These are phyloP conservation scores for Malacosoma neustria DNA, from an alignment of 2,888 invertebrate genomes.

Conservation along the genomic window DNA sequence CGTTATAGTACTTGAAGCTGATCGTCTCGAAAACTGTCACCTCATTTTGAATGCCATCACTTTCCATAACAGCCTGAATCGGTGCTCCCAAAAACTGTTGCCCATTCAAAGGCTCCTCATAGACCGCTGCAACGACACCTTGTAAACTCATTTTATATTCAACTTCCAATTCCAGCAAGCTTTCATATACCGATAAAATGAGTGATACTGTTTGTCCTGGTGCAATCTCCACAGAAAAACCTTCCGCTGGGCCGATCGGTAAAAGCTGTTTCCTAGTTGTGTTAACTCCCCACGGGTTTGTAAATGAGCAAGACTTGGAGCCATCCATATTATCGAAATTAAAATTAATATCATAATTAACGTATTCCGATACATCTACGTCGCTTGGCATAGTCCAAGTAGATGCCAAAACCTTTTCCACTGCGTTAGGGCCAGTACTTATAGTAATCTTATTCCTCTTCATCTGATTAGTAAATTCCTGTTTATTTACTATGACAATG, in stretches of 20 bases:
- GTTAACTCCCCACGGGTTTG: slow-evolving; percentile 38
- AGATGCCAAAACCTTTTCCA: slow-evolving; percentile 45
- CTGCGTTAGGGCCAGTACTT: slow-evolving; percentile 44
- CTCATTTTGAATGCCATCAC: slow-evolving; percentile 35
- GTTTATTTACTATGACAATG: slow-evolving; percentile 31
- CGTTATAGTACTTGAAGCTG: not conserved
- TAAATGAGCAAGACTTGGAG: slow-evolving; percentile 31
- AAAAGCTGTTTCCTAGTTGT: slow-evolving; percentile 40
- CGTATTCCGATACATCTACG: slow-evolving; percentile 36
- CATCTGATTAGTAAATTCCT: slow-evolving; percentile 44
- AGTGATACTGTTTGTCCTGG: slow-evolving; percentile 46
- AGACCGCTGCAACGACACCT: slow-evolving; percentile 42
- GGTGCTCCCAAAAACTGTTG: slow-evolving; percentile 51
- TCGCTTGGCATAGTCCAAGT: slow-evolving; percentile 31
- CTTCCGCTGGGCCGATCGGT: slow-evolving; percentile 40
- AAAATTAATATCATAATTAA: slow-evolving; percentile 44
- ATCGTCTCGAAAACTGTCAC: slow-evolving; percentile 10
- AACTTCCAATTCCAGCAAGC: slow-evolving; percentile 40
- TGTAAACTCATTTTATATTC: slow-evolving; percentile 31
- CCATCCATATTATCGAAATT: slow-evolving; percentile 36
- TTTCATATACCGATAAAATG: slow-evolving; percentile 37
- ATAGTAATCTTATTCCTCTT: slow-evolving; percentile 41
- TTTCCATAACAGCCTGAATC: slow-evolving; percentile 39
- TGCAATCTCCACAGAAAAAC: slow-evolving; percentile 42
- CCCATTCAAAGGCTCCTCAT: slow-evolving; percentile 24